Evolutionary conservation across 1,140 invertebrate species (phyloP).

Genomic region (Macrostomum lignano): DNA sequence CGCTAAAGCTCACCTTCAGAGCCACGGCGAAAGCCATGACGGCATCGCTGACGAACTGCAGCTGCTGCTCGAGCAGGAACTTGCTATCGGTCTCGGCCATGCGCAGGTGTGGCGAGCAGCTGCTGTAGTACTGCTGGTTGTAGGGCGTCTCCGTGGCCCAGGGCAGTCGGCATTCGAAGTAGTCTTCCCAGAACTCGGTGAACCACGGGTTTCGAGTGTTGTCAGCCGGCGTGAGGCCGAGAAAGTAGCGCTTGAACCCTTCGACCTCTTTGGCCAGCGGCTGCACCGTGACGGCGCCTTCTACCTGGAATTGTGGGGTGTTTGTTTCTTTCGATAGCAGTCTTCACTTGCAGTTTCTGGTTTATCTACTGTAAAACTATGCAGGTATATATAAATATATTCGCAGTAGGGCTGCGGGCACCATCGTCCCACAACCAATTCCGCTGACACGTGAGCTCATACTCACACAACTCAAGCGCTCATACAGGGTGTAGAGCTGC

Average conservation of each 20-base stretch:
- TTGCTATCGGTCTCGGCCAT: slow-evolving; percentile 31
- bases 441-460: too few relatives aligned
- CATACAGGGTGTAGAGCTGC: too few relatives aligned
- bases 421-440: too few relatives aligned
- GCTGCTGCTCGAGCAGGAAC: slow-evolving; percentile 49
- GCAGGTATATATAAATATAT: too few relatives aligned
- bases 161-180: slow-evolving; percentile 27
- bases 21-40: slow-evolving; percentile 65
- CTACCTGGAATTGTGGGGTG: too few relatives aligned
- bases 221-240: slow-evolving; percentile 48
- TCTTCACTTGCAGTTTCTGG: too few relatives aligned
- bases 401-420: too few relatives aligned
- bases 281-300: slow-evolving; percentile 64
- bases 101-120: slow-evolving; percentile 35
- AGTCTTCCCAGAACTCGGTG: slow-evolving; percentile 70
- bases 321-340: too few relatives aligned
- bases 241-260: slow-evolving; percentile 62
- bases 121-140: slow-evolving; percentile 41
- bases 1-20: slow-evolving; percentile 35
- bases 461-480: too few relatives aligned
- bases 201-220: slow-evolving; percentile 73
- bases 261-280: slow-evolving; percentile 54
- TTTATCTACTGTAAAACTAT: too few relatives aligned
- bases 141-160: slow-evolving; percentile 47
- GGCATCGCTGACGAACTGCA: slow-evolving; percentile 68